Evolutionary conservation across 2,888 invertebrate genomes (phyloP).

Genomic region (Pandemis corylana): DNA sequence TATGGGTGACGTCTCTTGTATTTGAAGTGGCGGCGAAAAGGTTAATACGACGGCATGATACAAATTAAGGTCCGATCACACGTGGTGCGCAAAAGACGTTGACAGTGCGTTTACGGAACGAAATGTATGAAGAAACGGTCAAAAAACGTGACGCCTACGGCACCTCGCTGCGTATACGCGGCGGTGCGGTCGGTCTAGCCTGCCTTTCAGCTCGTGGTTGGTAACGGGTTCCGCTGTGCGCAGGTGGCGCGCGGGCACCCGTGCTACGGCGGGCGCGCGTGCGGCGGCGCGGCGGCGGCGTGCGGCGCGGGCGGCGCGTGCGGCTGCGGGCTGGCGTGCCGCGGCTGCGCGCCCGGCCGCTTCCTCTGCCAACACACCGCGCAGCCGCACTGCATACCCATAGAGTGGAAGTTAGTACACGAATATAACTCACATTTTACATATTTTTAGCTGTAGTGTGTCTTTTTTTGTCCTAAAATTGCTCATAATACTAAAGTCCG

Average conservation of each 20-base stretch:
- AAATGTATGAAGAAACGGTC: too few species aligned
- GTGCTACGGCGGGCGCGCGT: conserved; percentile 64
- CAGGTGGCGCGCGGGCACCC: conserved; percentile 83
- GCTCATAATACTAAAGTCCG: too few species aligned
- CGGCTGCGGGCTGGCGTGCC: conserved; percentile 90
- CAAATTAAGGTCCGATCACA: conserved; percentile 50
- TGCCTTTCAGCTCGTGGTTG: too few species aligned
- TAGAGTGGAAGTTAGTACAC: conserved; percentile 66
- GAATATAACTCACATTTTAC: too few species aligned
- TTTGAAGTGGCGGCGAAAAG: too few species aligned
- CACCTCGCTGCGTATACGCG: too few species aligned
- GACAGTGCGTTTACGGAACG: too few species aligned
- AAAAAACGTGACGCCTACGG: too few species aligned
- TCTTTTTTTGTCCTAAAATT: too few species aligned
- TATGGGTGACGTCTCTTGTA: too few species aligned
- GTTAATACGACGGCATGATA: conserved; percentile 46
- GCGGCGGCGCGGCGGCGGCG: conserved; percentile 54
- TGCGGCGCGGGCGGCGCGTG: conserved; percentile 85
- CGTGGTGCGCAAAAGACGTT: conserved; percentile 54
- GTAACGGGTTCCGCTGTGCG: neutral
- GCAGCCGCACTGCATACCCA: conserved; percentile 63
- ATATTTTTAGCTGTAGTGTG: too few species aligned
- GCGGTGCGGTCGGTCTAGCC: too few species aligned
- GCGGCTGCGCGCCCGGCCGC: conserved; percentile 88
- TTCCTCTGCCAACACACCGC: conserved; percentile 84